Conservation (phyloP, 2,113 vertebrate genomes). For the Melanostigma gelatinosum region DNA sequence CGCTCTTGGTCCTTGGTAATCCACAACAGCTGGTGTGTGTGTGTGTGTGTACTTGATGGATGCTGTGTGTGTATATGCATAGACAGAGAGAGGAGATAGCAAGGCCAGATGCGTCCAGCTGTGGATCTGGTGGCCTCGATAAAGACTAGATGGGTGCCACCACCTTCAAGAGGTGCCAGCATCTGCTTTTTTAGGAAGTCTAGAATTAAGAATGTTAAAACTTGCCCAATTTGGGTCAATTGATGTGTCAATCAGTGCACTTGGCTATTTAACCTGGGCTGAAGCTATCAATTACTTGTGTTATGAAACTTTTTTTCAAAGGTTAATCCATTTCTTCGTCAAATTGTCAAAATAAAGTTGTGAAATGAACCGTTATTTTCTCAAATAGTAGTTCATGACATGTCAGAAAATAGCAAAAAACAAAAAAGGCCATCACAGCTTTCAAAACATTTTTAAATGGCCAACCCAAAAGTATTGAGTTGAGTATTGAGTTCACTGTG, state of each 20-base stretch:
- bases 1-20: slow-evolving; percentile 72
- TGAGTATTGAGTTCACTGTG: no score
- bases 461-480: no score
- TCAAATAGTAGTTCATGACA: background rate
- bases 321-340: background rate
- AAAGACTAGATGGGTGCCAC: slow-evolving; percentile 74
- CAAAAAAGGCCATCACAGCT: background rate
- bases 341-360: background rate
- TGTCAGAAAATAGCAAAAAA: background rate
- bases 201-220: slow-evolving; percentile 21
- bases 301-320: slow-evolving; percentile 13
- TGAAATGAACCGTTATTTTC: background rate
- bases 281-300: background rate
- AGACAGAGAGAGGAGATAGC: slow-evolving; percentile 49
- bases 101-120: slow-evolving; percentile 80
- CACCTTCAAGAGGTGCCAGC: slow-evolving; percentile 73
- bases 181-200: slow-evolving; percentile 20
- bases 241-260: background rate
- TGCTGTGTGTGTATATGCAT: slow-evolving; percentile 43
- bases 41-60: slow-evolving; percentile 49
- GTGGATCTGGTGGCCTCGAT: slow-evolving; percentile 81
- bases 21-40: slow-evolving; percentile 77
- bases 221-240: slow-evolving; percentile 9
- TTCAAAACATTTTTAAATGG: background rate
- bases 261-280: background rate